Conservation (phyloP, 2,888 invertebrate species). For the Argynnis bischoffii region DNA sequence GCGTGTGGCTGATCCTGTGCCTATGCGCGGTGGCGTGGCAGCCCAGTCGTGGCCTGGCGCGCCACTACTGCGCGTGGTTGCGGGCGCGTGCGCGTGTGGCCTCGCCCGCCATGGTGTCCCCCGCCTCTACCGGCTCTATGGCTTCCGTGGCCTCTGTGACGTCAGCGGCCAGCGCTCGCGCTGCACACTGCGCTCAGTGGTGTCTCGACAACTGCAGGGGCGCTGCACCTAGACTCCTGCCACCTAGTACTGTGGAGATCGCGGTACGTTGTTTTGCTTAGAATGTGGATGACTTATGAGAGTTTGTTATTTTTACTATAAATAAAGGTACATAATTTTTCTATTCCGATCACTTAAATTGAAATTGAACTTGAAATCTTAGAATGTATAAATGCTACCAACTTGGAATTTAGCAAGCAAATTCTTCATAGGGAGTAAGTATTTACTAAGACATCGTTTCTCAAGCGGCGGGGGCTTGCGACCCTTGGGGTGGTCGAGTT, state of each 20-base stretch:
- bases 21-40: slow-evolving; percentile 96
- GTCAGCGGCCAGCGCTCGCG: slow-evolving; percentile 50
- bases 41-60: slow-evolving; percentile 91
- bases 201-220: slow-evolving; percentile 96
- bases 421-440: too few relatives aligned
- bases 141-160: slow-evolving; percentile 42
- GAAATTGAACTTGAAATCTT: too few relatives aligned
- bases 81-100: slow-evolving; percentile 56
- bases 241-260: slow-evolving; percentile 96
- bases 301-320: not conserved
- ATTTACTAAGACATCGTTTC: too few relatives aligned
- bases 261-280: slow-evolving; percentile 84
- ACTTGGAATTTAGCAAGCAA: too few relatives aligned
- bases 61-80: slow-evolving; percentile 86
- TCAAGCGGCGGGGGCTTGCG: too few relatives aligned
- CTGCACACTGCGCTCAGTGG: slow-evolving; percentile 94
- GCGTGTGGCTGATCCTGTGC: slow-evolving; percentile 94
- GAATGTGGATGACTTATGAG: not conserved
- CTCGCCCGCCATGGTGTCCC: slow-evolving; percentile 47
- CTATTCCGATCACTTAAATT: too few relatives aligned
- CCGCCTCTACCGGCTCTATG: slow-evolving; percentile 44
- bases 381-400: too few relatives aligned
- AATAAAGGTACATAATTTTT: not conserved
- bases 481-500: too few relatives aligned
- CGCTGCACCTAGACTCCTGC: slow-evolving; percentile 90